Evolutionary conservation across 2,113 vertebrate species (phyloP), one percentile per base, ranked within the genome.

Genomic region (Prunella fulvescens): DNA sequence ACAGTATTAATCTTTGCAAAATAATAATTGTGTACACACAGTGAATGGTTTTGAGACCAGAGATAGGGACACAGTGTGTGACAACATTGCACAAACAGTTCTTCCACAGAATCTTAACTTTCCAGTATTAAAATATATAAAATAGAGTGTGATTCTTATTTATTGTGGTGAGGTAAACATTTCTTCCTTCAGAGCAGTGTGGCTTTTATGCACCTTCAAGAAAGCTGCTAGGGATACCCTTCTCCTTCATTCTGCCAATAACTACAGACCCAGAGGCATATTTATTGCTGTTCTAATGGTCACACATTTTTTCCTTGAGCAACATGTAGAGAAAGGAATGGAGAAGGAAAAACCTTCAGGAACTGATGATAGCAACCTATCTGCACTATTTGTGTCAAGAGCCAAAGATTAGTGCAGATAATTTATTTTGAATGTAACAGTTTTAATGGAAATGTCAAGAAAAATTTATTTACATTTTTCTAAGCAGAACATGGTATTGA

Each of bases 391-490:
- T 79, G 94, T 60, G 82, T 81, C 81, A 67, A n/a, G 53, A 70
- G 80, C 39, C 91, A 93, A 86, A 74, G 69, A 81, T 79, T 64
- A 86, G 76, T 61, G 64, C 60, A 86, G 80, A 67, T 60, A 62
- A 95, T 84, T 95, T 81, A 78, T 90, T 86, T 66, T 48, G 79
- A 86, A 90, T 71, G 71, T 35, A 90, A 88, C 40, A 18, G 50
- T 81, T 91, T 83, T 73, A 92, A 94, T 88, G 82, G 92, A 81
- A 96, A 93, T 24, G 90, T 73, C 94, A 87, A 26, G 76, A 86
- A 88, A 97, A 95, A 89, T 10, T 56, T 67, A 94, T 86, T 94
- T 66, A 90, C 31, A 11, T 94, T 93, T 94, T 81, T 78, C 72
- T 88, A 92, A 81, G 61, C 6, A 69, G 90, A 78, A 42, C 67